Conservation (phyloP, 2,797 vertebrate genomes). For the Pangasius krempfi region DNA sequence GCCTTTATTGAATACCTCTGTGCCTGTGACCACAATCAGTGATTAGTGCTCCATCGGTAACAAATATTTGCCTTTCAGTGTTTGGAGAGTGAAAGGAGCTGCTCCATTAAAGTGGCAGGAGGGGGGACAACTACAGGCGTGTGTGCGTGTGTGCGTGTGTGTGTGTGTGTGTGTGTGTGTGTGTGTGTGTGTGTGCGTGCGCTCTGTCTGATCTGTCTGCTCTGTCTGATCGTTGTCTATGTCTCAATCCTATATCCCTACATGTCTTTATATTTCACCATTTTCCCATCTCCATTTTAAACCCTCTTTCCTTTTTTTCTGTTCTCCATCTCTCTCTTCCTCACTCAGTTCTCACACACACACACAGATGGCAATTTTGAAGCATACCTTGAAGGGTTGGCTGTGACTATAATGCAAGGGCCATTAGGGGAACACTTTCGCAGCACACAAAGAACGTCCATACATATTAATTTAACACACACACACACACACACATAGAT, state of each 20-base stretch:
- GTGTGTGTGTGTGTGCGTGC: neutral
- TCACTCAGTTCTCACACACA: constrained; percentile 43
- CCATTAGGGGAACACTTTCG: constrained; percentile 43
- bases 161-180: constrained; percentile 22
- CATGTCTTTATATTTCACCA: constrained; percentile 8
- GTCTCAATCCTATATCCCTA: neutral
- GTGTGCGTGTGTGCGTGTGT: constrained; percentile 6
- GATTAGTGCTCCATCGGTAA: constrained; percentile 72
- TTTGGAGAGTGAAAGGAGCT: constrained; percentile 56
- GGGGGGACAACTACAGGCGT: neutral
- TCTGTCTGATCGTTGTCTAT: constrained; percentile 4
- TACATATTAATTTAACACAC: constrained; percentile 15
- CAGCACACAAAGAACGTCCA: constrained; percentile 16
- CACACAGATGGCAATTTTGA: constrained; percentile 36
- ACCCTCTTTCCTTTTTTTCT: neutral
- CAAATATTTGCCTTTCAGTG: constrained; percentile 78
- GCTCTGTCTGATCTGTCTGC: constrained; percentile 5
- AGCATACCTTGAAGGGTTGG: constrained; percentile 34
- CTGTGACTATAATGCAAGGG: constrained; percentile 47
- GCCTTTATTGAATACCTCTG: constrained; percentile 68
- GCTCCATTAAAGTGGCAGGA: constrained; percentile 30
- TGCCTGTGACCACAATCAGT: constrained; percentile 71
- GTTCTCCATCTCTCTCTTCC: constrained; percentile 53
- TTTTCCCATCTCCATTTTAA: neutral
- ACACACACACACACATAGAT: constrained; percentile 3